phyloP scores from a whole-genome alignment of 2,797 vertebrate species.

The Cyclopterus lumpus region DNA sequence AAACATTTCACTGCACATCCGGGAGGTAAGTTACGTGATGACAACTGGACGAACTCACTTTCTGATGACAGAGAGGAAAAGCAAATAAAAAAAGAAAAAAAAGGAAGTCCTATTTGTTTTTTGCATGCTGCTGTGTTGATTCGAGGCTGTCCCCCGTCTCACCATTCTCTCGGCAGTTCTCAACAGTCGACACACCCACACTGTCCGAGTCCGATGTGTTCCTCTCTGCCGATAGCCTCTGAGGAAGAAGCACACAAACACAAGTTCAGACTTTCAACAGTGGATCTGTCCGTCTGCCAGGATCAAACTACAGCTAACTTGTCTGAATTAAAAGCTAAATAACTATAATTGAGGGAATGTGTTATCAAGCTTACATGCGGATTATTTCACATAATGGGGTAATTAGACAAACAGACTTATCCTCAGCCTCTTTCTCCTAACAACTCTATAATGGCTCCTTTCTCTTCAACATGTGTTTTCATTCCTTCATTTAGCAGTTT shows the following conservation, averaged over 20 bases:
- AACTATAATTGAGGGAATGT: slow-evolving; percentile 2
- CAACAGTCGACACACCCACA: slow-evolving; percentile 78
- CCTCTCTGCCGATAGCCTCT: slow-evolving; percentile 92
- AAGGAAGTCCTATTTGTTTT: neutral
- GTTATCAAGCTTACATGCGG: neutral
- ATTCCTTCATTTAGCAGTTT: slow-evolving; percentile 10
- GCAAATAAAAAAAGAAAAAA: neutral
- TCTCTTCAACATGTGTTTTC: slow-evolving; percentile 8
- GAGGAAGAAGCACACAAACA: slow-evolving; percentile 45
- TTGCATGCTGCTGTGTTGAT: neutral
- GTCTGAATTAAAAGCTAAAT: neutral
- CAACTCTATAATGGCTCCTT: neutral
- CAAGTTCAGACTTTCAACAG: slow-evolving; percentile 26
- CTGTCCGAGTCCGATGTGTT: slow-evolving; percentile 94
- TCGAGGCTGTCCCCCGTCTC: slow-evolving; percentile 34
- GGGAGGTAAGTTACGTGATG: no score
- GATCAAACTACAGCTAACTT: neutral
- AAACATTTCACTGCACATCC: neutral
- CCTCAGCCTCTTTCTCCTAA: neutral
- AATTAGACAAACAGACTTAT: slow-evolving; percentile 6
- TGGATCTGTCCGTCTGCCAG: neutral
- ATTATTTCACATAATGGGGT: neutral
- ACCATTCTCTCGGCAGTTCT: slow-evolving; percentile 76
- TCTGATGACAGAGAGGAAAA: neutral
- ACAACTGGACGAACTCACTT: neutral